A percentile compares a stretch with the other conserved stretches of the same genome.
phyloP scores from a whole-genome alignment of 1,140 invertebrate genomes.

The Pygmarrhopalites habei region DNA sequence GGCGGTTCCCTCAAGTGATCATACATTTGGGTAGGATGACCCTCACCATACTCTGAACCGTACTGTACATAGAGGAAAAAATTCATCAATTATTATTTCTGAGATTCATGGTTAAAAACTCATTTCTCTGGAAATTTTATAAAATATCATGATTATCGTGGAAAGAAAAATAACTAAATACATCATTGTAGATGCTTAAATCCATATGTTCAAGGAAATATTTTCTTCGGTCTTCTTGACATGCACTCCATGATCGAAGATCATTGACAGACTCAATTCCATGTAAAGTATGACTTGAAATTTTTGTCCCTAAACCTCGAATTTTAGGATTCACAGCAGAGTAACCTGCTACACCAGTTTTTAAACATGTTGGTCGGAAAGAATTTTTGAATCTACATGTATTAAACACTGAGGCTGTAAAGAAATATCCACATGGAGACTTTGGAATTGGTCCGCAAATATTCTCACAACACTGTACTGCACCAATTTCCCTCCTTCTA shows the following conservation, averaged over 20 bases:
- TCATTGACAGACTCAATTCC: slow-evolving; percentile 30
- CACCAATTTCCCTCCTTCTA: no score
- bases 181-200: neutral
- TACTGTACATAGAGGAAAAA: neutral
- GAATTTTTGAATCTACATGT: neutral
- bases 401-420: neutral
- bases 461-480: neutral
- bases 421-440: slow-evolving; percentile 17
- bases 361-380: neutral
- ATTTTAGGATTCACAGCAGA: slow-evolving; percentile 5
- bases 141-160: neutral
- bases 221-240: slow-evolving; percentile 6
- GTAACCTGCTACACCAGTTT: neutral
- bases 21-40: neutral
- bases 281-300: slow-evolving; percentile 26
- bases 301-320: slow-evolving; percentile 9
- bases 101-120: neutral
- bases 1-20: neutral
- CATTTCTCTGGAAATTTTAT: neutral
- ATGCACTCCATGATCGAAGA: slow-evolving; percentile 26
- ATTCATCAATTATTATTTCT: neutral
- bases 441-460: neutral
- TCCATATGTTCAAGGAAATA: slow-evolving; percentile 30
- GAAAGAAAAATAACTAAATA: neutral
- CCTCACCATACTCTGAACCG: neutral